Base-by-base conservation (phyloP, 1,140 invertebrate genomes). In the Drosophila lini region DNA sequence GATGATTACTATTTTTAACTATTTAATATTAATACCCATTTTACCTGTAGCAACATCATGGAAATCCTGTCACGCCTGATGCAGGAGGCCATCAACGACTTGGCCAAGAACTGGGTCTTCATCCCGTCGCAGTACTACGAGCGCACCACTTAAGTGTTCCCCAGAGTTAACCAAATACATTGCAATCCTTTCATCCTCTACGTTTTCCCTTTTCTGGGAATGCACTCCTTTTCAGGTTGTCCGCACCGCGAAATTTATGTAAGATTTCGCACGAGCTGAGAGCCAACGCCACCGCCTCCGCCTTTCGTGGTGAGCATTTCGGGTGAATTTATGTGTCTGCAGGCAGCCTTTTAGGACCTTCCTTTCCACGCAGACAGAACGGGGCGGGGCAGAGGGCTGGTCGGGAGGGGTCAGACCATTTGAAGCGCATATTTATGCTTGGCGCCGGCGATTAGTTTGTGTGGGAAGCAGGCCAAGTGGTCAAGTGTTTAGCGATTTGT, bases 31-130 rank as follows among this genome's bases (percentile, higher is more conserved):
- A 6, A 48, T 16, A 6, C 9, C 7, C 7, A 7, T 7, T 63
- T 44, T 5, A 8, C 25, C 19, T 52, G 10, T 50, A 91, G 90
- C 63, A 59, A 45, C 9, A 65, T 91, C 5, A 65, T 90, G 28
- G 70, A 61, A 0, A 80, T 90, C 16, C 31, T 91, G 5, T 83
- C 75, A 13, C 74, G 77, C 0, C 52, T 91, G 3, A 77, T 88
- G 68, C 76, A 86, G 36, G 90, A 91, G 59, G 74, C 78, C 15
- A 71, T 84, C 1, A 77, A 59, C 28, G 90, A 91, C 48, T 53
- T 91, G 58, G 70, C 90, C 44, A 91, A 90, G 47, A 91, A 91
- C 63, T 91, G 91, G 88, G 32, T 74, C 53, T 91, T 91, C 41
- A 82, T 91, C 42, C 90, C 90, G 2, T 38, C 84, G 4, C 80